These are phyloP conservation scores for Pterostichus madidus DNA, from an alignment of 2,888 invertebrate genomes.

Conservation along the genomic window DNA sequence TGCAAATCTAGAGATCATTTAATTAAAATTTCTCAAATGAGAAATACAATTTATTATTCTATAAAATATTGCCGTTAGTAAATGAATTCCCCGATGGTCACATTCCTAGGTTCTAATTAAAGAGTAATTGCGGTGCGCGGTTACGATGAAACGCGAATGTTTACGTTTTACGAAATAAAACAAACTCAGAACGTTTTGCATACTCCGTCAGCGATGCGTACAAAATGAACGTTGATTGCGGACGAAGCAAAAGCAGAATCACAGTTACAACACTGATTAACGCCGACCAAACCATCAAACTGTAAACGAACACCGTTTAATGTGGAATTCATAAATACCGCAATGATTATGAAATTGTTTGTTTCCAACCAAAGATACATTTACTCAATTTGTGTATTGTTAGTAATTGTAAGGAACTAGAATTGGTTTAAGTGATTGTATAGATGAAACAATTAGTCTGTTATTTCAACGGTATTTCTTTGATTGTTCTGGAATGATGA, in stretches of 20 bases:
- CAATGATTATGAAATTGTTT: constrained; percentile 8
- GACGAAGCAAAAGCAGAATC: constrained; percentile 18
- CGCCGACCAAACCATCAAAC: not conserved
- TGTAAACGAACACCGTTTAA: constrained; percentile 7
- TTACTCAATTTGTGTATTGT: constrained; percentile 3
- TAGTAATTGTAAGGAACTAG: constrained; percentile 4
- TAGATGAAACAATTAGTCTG: not conserved
- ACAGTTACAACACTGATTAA: constrained; percentile 28
- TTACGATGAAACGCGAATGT: not conserved
- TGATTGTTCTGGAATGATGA: constrained; percentile 3
- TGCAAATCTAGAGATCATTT: not conserved
- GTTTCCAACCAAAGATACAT: not conserved
- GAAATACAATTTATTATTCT: constrained; percentile 6
- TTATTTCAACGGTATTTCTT: constrained; percentile 16
- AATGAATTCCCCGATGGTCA: constrained; percentile 7
- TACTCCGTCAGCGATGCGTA: constrained; percentile 3
- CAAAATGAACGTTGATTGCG: not conserved
- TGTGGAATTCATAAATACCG: constrained; percentile 25
- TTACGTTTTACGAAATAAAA: constrained; percentile 19
- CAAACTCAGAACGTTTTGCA: not conserved
- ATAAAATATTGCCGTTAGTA: constrained; percentile 10
- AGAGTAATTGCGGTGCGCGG: not conserved
- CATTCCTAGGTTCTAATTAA: not conserved
- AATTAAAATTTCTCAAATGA: not conserved
- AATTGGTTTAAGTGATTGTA: not conserved